Base-by-base conservation (phyloP, 2,888 invertebrate species). In the Rhaphigaster nebulosa region DNA sequence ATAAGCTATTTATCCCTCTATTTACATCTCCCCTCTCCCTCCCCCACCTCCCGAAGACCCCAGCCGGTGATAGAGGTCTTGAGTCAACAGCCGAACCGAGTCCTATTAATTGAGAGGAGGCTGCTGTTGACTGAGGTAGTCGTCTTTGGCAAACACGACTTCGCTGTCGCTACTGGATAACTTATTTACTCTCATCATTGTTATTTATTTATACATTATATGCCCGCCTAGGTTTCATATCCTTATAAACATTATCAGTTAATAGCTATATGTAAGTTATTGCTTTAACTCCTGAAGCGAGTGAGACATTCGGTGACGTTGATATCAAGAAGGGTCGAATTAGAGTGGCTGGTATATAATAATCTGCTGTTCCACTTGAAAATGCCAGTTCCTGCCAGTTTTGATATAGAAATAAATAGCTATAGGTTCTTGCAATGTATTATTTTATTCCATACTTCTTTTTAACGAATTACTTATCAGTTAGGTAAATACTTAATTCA, bases 81-180 rank as follows among this genome's bases (percentile, higher is more conserved):
- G 26, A 84, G 84, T 84, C 84, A 84, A 84, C 45, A 84, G 12
- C n/a, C 84, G 34, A 76, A 76, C 70, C 34, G 38, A 15, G 18
- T 50, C 45, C 84, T 84, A 84, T 84, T 84, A 84, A 84, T 84
- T 41, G 84, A 50, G 80, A n/a, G 84, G 84, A 50, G 84, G 45
- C 70, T 76, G 8, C 15, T 84, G 45, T 84, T 84, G 84, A 84
- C 84, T 84, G 84, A 84, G 84, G 45, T 23, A 45, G 45, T 50
- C 45, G 84, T n/a, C 84, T 84, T n/a, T 15, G 84, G 15, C 41
- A 50, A 84, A 76, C 70, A 76, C 34, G 70, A 23, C 70, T 76
- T 38, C 34, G 0, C 70, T 20, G 70, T 76, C 34, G 34, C 70
- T 38, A 20, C 70, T 76, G 20, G 34, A 20, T 76, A 76, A 76